A percentile compares a stretch with the other conserved stretches of the same genome.
Evolutionary conservation across 64 coral and sea anemone species (phyloP).

Genomic region (Montipora cactus): DNA sequence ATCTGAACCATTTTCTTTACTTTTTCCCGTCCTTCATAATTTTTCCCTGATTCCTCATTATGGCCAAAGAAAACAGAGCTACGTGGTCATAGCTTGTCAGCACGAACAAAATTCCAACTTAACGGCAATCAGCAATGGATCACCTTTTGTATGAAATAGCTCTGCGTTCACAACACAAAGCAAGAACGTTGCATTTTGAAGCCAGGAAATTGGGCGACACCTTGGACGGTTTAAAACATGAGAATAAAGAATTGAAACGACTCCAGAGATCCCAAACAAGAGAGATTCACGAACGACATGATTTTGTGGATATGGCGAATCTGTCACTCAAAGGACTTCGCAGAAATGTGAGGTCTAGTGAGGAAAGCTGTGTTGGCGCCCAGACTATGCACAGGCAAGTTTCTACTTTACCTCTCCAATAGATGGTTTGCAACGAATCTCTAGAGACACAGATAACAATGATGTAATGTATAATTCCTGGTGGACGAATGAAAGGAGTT

Average conservation of each 20-base stretch:
- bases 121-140: conserved; percentile 47
- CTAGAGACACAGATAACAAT: no score
- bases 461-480: no score
- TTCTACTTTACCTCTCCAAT: not conserved
- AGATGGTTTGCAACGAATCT: no score
- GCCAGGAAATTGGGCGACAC: conserved; percentile 54
- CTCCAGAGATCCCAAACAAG: conserved; percentile 49
- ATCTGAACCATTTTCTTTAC: no score
- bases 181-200: conserved; percentile 28
- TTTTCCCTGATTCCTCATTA: not conserved
- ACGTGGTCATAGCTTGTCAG: not conserved
- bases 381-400: conserved; percentile 30
- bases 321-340: conserved; percentile 65
- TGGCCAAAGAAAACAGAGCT: not conserved
- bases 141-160: conserved; percentile 66
- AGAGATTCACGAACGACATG: conserved; percentile 68
- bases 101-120: not conserved
- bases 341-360: conserved; percentile 62
- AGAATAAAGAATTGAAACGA: conserved; percentile 61
- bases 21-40: no score
- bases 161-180: conserved; percentile 68
- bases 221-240: conserved; percentile 50
- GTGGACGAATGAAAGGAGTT: no score
- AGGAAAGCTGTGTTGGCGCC: conserved; percentile 59
- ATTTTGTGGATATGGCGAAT: conserved; percentile 64